Percentiles rank a stretch among this genome's conserved stretches.
Conservation (phyloP, 2,797 vertebrate species). For the Karalla daura region DNA sequence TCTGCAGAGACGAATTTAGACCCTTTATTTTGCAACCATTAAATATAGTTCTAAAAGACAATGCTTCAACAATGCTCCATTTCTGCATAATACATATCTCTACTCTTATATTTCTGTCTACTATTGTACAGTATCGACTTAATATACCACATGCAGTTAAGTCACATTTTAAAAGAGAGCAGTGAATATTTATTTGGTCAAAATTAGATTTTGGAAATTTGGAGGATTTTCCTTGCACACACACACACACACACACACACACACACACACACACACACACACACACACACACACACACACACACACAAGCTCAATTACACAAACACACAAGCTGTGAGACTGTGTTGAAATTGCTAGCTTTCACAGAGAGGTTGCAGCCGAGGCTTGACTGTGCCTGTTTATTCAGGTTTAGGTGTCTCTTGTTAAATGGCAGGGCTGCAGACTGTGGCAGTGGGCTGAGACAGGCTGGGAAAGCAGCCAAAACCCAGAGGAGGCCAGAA, state of each 20-base stretch:
- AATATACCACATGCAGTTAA: neutral
- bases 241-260: constrained; percentile 11
- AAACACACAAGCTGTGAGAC: constrained; percentile 8
- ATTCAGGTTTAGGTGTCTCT: constrained; percentile 66
- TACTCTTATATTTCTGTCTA: constrained; percentile 3
- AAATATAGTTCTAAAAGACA: neutral
- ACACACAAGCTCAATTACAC: neutral
- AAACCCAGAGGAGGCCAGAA: constrained; percentile 66
- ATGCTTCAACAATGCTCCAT: neutral
- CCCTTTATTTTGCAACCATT: neutral
- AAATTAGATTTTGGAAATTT: constrained; percentile 35
- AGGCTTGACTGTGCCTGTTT: constrained; percentile 48
- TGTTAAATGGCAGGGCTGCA: constrained; percentile 67
- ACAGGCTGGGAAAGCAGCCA: constrained; percentile 70
- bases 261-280: neutral
- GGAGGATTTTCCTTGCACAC: constrained; percentile 19
- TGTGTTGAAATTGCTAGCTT: constrained; percentile 39
- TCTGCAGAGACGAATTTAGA: neutral
- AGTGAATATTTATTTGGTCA: constrained; percentile 25
- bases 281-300: neutral
- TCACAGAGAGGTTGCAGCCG: constrained; percentile 40
- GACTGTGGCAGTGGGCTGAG: constrained; percentile 68
- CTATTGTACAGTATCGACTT: constrained; percentile 5
- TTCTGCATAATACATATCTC: neutral
- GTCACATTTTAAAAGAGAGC: neutral